phyloP scores from a whole-genome alignment of 2,888 invertebrate species.

The Drosophila fungiperda region DNA sequence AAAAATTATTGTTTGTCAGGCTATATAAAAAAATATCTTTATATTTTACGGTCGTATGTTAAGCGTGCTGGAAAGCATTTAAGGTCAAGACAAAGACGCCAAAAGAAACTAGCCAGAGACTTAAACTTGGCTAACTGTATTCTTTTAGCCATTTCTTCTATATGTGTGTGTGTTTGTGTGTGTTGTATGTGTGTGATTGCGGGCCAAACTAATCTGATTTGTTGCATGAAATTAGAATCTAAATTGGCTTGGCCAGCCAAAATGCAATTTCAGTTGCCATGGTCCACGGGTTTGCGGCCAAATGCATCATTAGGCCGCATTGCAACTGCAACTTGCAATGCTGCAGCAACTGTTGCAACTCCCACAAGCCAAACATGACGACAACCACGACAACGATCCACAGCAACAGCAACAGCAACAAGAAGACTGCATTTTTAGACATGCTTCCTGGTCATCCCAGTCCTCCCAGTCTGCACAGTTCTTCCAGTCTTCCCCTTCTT shows the following conservation, averaged over 20 bases:
- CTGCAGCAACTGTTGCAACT: conserved; percentile 45
- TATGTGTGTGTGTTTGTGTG: neutral
- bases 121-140: conserved; percentile 55
- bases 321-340: conserved; percentile 39
- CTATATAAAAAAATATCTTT: conserved; percentile 26
- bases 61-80: conserved; percentile 49
- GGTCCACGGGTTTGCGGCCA: conserved; percentile 25
- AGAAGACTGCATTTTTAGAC: conserved; percentile 64
- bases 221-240: conserved; percentile 77
- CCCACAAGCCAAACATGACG: conserved; percentile 58
- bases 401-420: conserved; percentile 39
- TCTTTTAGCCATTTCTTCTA: conserved; percentile 34
- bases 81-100: conserved; percentile 48
- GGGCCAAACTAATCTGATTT: conserved; percentile 70
- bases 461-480: neutral
- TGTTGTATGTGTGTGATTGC: conserved; percentile 32
- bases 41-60: conserved; percentile 43
- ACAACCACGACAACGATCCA: conserved; percentile 60
- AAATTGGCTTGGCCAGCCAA: conserved; percentile 59
- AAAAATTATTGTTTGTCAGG: conserved; percentile 29
- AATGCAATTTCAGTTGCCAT: conserved; percentile 56
- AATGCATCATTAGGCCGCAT: conserved; percentile 74
- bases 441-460: conserved; percentile 71
- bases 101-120: conserved; percentile 13
- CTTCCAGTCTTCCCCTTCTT: conserved; percentile 35